Evolutionary conservation across 37 sponge, comb jelly and placozoan species (phyloP).

Genomic region (Amphimedon queenslandica): DNA sequence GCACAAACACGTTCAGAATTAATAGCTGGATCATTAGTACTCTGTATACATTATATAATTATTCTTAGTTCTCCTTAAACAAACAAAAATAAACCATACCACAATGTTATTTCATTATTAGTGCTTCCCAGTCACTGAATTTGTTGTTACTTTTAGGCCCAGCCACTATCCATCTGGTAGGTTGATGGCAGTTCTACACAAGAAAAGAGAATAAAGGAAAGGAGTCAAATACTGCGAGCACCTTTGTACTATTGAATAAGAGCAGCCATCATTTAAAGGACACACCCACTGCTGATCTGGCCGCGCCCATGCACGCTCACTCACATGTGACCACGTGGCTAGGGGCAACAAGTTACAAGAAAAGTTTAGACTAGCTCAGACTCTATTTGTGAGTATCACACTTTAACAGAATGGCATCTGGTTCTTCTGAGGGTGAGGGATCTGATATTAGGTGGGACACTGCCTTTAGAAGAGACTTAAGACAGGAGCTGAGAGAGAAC

Average conservation of each 20-base stretch:
- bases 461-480: slow-evolving; percentile 11
- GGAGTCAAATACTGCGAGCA: slow-evolving; percentile 10
- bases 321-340: too few species aligned
- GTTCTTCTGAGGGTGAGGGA: background rate
- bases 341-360: too few species aligned
- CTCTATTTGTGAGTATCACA: too few species aligned
- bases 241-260: slow-evolving; percentile 96
- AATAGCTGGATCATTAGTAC: background rate
- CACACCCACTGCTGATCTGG: too few species aligned
- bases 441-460: slow-evolving; percentile 16
- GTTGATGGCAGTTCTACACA: slow-evolving; percentile 77
- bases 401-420: too few species aligned
- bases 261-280: too few species aligned
- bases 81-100: too few species aligned
- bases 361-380: too few species aligned
- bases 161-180: slow-evolving; percentile 98
- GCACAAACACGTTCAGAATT: background rate
- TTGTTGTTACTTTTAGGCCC: slow-evolving; percentile 97
- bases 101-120: slow-evolving; percentile 79
- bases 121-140: slow-evolving; percentile 99
- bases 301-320: too few species aligned
- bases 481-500: slow-evolving; percentile 26
- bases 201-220: background rate
- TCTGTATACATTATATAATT: background rate
- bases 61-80: background rate